Evolutionary conservation across 2,113 vertebrate species (phyloP).

Genomic region (Nettapus auritus): DNA sequence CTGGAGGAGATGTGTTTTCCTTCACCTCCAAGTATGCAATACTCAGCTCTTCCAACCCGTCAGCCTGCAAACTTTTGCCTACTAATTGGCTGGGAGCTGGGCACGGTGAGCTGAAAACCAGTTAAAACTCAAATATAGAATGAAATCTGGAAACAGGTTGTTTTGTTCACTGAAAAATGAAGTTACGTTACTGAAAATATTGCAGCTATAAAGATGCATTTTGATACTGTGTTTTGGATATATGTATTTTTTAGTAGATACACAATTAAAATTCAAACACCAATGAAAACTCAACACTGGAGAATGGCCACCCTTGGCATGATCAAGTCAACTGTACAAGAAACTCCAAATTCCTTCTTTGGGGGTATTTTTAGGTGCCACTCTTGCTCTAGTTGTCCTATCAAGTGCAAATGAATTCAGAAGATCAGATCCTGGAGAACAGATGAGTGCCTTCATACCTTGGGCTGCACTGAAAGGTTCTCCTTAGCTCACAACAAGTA

Average conservation of each 20-base stretch:
- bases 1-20: neutral
- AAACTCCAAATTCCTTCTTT: rapidly evolving
- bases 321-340: neutral
- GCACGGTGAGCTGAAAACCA: neutral
- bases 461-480: neutral
- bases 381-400: neutral
- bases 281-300: neutral
- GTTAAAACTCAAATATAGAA: neutral
- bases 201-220: neutral
- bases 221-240: neutral
- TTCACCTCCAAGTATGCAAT: neutral
- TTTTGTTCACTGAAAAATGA: neutral
- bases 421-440: neutral
- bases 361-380: rapidly evolving
- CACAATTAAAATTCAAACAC: neutral
- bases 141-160: rapidly evolving
- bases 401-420: neutral
- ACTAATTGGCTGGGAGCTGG: rapidly evolving
- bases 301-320: neutral
- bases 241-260: neutral
- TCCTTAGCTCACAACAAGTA: neutral
- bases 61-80: neutral
- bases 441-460: neutral
- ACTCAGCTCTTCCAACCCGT: rapidly evolving
- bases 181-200: neutral